A percentile compares a stretch with the other conserved stretches of the same genome.
These are phyloP conservation scores for Scrobipalpa costella DNA, from an alignment of 2,888 invertebrate genomes.

Conservation along the genomic window DNA sequence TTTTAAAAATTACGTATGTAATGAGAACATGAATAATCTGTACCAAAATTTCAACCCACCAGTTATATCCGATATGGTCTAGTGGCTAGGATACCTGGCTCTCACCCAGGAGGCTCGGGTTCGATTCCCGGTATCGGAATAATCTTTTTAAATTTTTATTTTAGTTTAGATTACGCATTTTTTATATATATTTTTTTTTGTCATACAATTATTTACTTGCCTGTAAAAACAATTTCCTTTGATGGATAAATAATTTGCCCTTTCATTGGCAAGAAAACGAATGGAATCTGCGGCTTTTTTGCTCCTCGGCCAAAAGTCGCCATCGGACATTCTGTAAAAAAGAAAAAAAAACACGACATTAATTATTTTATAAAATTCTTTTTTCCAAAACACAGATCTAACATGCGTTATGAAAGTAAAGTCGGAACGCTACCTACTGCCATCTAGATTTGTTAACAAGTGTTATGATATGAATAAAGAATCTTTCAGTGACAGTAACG, in stretches of 20 bases:
- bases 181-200: not conserved
- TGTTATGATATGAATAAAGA: too few species aligned
- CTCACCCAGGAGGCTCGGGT: slow-evolving; percentile 83
- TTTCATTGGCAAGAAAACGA: slow-evolving; percentile 90
- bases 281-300: slow-evolving; percentile 88
- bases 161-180: not conserved
- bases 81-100: slow-evolving; percentile 84
- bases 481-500: not conserved
- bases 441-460: too few species aligned
- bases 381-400: too few species aligned
- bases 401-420: too few species aligned
- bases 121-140: slow-evolving; percentile 81
- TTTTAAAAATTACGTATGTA: not conserved
- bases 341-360: slow-evolving; percentile 25
- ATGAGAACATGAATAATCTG: too few species aligned
- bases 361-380: too few species aligned
- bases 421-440: not conserved
- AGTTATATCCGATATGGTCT: slow-evolving; percentile 79
- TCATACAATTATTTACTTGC: slow-evolving; percentile 60
- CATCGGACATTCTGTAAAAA: slow-evolving; percentile 83
- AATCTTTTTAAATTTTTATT: slow-evolving; percentile 41
- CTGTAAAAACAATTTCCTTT: slow-evolving; percentile 91
- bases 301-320: slow-evolving; percentile 87
- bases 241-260: slow-evolving; percentile 94
- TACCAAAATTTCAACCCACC: slow-evolving; percentile 23